Evolutionary conservation across 2,888 invertebrate genomes (phyloP).

Genomic region (Calephelis perditalis): DNA sequence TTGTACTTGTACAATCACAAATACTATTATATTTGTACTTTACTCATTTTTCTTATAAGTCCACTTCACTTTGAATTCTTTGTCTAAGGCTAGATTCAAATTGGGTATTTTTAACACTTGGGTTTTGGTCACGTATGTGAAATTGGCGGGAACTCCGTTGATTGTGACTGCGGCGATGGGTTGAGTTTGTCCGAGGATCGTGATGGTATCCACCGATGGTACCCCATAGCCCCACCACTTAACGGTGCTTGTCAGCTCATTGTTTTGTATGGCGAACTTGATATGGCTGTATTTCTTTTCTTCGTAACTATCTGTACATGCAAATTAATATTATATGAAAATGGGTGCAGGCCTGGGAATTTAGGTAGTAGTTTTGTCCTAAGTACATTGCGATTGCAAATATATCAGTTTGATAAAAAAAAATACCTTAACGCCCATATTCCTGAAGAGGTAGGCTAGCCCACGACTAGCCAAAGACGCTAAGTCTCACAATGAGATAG

Average conservation of each 20-base stretch:
- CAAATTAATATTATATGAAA: neutral
- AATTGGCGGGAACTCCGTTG: constrained; percentile 45
- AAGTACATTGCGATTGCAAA: too few relatives aligned
- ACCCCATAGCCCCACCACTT: constrained; percentile 71
- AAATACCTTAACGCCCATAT: too few relatives aligned
- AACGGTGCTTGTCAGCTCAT: constrained; percentile 45
- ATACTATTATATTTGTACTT: neutral
- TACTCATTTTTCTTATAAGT: constrained; percentile 31
- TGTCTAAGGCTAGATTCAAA: constrained; percentile 52
- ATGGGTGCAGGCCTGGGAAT: neutral
- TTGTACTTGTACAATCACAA: too few relatives aligned
- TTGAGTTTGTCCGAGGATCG: constrained; percentile 42
- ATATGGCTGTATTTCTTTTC: constrained; percentile 78
- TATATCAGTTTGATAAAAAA: too few relatives aligned
- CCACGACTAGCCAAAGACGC: too few relatives aligned
- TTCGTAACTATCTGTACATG: constrained; percentile 74
- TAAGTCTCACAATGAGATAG: too few relatives aligned
- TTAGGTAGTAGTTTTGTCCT: too few relatives aligned
- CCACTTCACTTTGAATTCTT: constrained; percentile 55
- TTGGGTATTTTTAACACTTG: constrained; percentile 45
- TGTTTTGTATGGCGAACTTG: constrained; percentile 55
- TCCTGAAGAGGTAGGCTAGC: too few relatives aligned
- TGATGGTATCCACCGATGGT: constrained; percentile 51
- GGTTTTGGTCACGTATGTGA: constrained; percentile 40
- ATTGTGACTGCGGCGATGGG: constrained; percentile 44